Conservation (phyloP, 2,113 vertebrate species). For the Camarhynchus parvulus region DNA sequence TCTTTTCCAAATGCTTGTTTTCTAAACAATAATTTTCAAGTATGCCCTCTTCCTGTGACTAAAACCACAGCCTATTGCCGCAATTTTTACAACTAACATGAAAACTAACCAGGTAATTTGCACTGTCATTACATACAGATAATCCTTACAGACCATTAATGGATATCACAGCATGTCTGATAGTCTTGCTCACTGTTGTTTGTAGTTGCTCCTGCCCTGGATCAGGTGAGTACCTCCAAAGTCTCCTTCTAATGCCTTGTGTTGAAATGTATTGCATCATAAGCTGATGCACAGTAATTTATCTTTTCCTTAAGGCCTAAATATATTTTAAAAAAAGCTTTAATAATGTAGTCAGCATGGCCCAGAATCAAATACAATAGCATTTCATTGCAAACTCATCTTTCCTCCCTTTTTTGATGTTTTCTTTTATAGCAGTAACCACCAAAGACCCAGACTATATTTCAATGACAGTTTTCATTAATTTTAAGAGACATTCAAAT, state of each 20-base stretch:
- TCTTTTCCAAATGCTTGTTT: neutral
- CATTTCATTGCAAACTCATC: neutral
- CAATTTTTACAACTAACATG: neutral
- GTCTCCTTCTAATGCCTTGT: neutral
- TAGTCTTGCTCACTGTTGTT: neutral
- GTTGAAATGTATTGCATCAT: neutral
- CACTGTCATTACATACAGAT: neutral
- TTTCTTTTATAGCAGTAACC: neutral
- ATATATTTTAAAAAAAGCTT: neutral
- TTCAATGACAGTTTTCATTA: neutral
- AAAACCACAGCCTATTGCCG: neutral
- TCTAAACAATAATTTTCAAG: neutral
- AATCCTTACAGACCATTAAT: neutral
- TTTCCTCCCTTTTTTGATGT: neutral
- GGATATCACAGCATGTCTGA: neutral
- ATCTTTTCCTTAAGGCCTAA: neutral
- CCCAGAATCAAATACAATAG: neutral
- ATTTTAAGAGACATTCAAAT: neutral
- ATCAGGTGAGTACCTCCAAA: neutral
- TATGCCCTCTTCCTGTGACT: neutral
- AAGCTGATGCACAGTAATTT: neutral
- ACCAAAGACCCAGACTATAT: neutral
- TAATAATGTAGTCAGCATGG: neutral
- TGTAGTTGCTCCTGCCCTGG: neutral
- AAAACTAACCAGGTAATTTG: neutral